Percentiles rank a stretch among this genome's conserved stretches.
These are phyloP conservation scores for Xenops minutus DNA, from an alignment of 2,797 vertebrate genomes.

Conservation along the genomic window DNA sequence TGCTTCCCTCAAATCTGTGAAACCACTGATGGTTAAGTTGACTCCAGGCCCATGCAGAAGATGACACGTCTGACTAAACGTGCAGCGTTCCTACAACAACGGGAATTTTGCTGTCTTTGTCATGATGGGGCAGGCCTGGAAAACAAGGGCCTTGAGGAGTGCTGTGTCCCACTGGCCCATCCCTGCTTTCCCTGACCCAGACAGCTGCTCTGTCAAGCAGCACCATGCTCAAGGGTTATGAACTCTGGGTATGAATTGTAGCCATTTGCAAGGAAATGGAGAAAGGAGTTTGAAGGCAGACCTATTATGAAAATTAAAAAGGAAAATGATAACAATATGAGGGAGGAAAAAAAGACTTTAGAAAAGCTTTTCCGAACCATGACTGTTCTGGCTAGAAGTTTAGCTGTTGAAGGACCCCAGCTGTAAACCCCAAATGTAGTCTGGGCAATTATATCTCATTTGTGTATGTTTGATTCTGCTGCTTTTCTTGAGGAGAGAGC, in stretches of 20 bases:
- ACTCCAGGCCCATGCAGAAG: not conserved
- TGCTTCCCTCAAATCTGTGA: not conserved
- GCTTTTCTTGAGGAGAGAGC: not conserved
- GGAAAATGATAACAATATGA: not conserved
- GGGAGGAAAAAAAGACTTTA: not conserved
- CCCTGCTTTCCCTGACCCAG: not conserved
- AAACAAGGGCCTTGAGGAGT: not conserved
- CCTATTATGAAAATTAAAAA: not conserved
- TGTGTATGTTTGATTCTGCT: not conserved
- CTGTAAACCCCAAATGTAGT: not conserved
- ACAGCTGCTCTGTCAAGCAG: not conserved
- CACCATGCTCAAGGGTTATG: not conserved
- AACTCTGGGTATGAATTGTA: not conserved
- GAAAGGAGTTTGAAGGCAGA: not conserved
- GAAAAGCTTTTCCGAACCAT: not conserved
- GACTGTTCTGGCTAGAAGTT: not conserved
- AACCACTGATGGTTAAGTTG: not conserved
- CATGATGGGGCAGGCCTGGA: not conserved
- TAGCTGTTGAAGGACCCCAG: not conserved
- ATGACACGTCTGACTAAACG: not conserved
- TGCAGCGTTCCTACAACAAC: not conserved
- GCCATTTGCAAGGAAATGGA: not conserved
- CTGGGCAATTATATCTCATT: not conserved
- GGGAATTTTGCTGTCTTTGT: not conserved
- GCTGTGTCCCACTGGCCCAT: not conserved